phyloP scores from a whole-genome alignment of 1,140 invertebrate species.

The Camponotus pennsylvanicus region DNA sequence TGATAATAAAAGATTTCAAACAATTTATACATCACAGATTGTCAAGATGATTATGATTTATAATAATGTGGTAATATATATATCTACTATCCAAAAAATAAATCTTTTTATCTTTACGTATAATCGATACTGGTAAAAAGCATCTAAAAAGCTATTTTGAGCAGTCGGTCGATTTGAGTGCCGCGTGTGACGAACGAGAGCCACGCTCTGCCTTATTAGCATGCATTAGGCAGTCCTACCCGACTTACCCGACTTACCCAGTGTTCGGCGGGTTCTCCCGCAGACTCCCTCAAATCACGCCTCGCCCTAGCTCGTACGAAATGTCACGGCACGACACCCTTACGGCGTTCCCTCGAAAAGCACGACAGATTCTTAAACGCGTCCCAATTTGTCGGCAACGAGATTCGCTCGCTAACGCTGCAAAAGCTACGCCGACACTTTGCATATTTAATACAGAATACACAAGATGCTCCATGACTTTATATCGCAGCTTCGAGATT shows the following conservation, averaged over 20 bases:
- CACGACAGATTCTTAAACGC: slow-evolving; percentile 60
- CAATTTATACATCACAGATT: neutral
- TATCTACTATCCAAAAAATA: neutral
- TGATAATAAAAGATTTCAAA: neutral
- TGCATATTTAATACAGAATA: slow-evolving; percentile 55
- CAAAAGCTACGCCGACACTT: slow-evolving; percentile 50
- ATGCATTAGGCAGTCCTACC: slow-evolving; percentile 75
- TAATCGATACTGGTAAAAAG: neutral
- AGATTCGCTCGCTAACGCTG: slow-evolving; percentile 53
- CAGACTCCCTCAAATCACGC: slow-evolving; percentile 63
- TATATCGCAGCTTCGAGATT: slow-evolving; percentile 32
- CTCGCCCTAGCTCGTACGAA: slow-evolving; percentile 51
- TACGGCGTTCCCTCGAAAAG: slow-evolving; percentile 44
- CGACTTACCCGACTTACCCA: slow-evolving; percentile 75
- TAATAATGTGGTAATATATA: neutral
- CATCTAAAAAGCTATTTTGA: slow-evolving; percentile 30
- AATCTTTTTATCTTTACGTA: neutral
- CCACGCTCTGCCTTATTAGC: slow-evolving; percentile 72
- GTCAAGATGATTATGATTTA: neutral
- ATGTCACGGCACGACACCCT: slow-evolving; percentile 43
- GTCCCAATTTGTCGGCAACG: slow-evolving; percentile 51
- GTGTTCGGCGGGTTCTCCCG: slow-evolving; percentile 63
- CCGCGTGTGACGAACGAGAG: slow-evolving; percentile 70
- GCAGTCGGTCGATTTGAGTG: slow-evolving; percentile 60
- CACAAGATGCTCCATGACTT: slow-evolving; percentile 31